Evolutionary conservation across 2,113 vertebrate species (phyloP), one percentile per base, ranked within the genome.

Genomic region (Galbula dea): DNA sequence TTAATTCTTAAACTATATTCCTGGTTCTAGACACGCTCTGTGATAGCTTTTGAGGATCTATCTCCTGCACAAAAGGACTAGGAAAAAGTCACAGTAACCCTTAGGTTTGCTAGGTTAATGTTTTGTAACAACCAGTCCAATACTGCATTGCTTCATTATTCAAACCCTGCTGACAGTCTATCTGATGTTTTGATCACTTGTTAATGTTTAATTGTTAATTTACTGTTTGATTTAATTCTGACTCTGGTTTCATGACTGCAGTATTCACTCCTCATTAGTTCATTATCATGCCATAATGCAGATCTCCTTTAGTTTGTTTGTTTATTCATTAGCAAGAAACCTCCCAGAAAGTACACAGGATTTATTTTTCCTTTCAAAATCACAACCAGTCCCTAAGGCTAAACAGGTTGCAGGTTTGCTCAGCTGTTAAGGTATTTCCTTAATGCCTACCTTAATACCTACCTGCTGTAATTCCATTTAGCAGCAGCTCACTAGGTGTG

Each of bases 151-250:
- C 73, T 93, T 88, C 83, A 86, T 83, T 88, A 81, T 74, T 88
- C 55, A 93, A 59, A 88, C 72, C 79, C 48, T 83, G 51, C 65
- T 86, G 65, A 86, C 83, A 80, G 37, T n/a, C 72, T 71, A 67
- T 62, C 51, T 86, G 88, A 48, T 90, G 51, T 86, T 95, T 96
- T 81, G 72, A 90, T 93, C 88, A 63, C 32, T 71, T 86, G 76
- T 90, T 91, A 86, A 90, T 93, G 83, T 88, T 87, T 93, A 88
- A 54, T 91, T 93, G 76, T 81, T 90, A 90, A 90, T 90, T 46
- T 48, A 67, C 32, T 61, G 30, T 86, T 86, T 80, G 83, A 77
- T 94, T 94, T 83, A 58, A 77, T 73, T 81, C 55, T 75, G 68
- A 55, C 75, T 69, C 16, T 49, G 43, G 51, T 80, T 88, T 93